Evolutionary conservation across 1,140 invertebrate genomes (phyloP), one percentile per base, ranked within the genome.

Genomic region (Scaptodrosophila lebanonensis): DNA sequence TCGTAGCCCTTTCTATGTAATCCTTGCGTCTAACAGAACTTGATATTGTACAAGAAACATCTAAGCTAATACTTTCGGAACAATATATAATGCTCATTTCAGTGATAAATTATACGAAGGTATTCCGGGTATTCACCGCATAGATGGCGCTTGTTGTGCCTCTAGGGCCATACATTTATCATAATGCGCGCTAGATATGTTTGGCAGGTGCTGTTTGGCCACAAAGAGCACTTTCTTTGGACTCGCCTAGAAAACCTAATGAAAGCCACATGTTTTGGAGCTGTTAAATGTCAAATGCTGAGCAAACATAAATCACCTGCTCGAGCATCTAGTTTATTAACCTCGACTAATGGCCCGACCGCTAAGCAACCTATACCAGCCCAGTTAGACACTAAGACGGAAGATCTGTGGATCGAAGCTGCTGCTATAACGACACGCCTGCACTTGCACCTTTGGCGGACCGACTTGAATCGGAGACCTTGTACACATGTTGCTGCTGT

Each of bases 221-320:
- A n/a, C n/a, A n/a, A n/a, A n/a, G n/a, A n/a, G 43, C 42, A 33
- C 42, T 51, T 63, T 57, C 63, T 16, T 33, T 15, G 11, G 38
- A 38, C 11, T 25, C 47, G 20, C 50, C 36, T 3, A 32, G 64
- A 64, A 49, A 43, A 33, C 7, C 29, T 33, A 61, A 62, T 40
- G 62, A 75, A 75, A 64, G 32, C 67, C 60, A 67, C 53, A 67
- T 53, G 63, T 39, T 76, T 49, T 53, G 50, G 36, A 73, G 63
- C 73, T 79, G 73, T 79, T 73, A 73, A 70, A 59, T 77, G 64
- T 79, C 73, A 52, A 49, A 73, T 63, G 58, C 50, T 77, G 53
- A 58, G 73, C 47, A 67, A 67, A 45, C 73, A 76, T 79, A 76
- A 77, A 79, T 82, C 75, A 77, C 64, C 60, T 45, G 51, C 57